phyloP scores from a whole-genome alignment of 2,113 vertebrate genomes.

The Sciurus niger region DNA sequence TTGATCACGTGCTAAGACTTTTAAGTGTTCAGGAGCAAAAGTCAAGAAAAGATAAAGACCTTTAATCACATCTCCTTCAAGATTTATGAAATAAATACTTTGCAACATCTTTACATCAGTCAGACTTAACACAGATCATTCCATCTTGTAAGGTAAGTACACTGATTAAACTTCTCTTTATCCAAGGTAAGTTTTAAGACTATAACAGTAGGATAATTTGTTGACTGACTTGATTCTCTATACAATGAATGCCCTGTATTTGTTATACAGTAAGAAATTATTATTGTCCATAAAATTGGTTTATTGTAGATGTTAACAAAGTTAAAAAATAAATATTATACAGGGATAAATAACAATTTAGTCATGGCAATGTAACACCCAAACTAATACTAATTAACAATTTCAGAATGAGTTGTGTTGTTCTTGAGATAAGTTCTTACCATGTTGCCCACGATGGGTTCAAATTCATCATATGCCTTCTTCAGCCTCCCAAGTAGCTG shows the following conservation, averaged over 20 bases:
- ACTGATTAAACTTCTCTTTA: conserved; percentile 75
- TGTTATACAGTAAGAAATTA: conserved; percentile 71
- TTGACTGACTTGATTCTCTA: conserved; percentile 75
- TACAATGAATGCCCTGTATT: conserved; percentile 69
- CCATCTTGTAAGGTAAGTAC: conserved; percentile 73
- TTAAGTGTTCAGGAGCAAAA: conserved; percentile 67
- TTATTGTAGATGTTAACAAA: conserved; percentile 77
- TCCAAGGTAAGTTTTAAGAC: conserved; percentile 73
- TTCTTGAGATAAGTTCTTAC: not conserved
- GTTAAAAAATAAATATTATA: conserved; percentile 74
- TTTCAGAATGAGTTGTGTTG: not conserved
- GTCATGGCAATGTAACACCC: conserved; percentile 48
- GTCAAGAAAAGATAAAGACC: conserved; percentile 82
- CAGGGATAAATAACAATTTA: conserved; percentile 69
- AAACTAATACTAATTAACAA: conserved; percentile 57
- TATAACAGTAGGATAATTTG: conserved; percentile 70
- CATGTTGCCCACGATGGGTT: not conserved
- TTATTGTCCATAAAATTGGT: conserved; percentile 68
- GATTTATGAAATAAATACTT: conserved; percentile 68
- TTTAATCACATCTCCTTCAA: conserved; percentile 77
- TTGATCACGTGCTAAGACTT: conserved; percentile 20
- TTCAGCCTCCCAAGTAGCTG: not conserved
- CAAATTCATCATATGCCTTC: not conserved
- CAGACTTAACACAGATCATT: conserved; percentile 71
- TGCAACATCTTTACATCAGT: conserved; percentile 55